Evolutionary conservation across 2,797 vertebrate genomes (phyloP).

Genomic region (Scolopax rusticola): DNA sequence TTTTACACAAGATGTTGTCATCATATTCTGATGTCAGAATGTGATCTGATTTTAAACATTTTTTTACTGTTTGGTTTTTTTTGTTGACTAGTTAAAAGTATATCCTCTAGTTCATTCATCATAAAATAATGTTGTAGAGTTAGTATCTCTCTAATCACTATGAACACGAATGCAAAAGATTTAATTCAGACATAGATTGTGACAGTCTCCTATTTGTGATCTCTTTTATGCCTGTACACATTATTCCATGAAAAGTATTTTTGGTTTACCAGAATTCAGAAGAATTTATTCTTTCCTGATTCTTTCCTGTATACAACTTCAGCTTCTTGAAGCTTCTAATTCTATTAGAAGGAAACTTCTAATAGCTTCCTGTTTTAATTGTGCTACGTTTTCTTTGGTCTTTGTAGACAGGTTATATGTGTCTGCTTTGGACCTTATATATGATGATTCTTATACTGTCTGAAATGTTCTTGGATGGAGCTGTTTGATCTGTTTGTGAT

Average conservation of each 20-base stretch:
- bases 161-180: neutral
- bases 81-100: neutral
- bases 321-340: neutral
- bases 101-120: neutral
- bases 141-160: neutral
- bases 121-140: neutral
- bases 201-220: neutral
- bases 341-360: neutral
- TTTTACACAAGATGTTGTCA: neutral
- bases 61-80: neutral
- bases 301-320: neutral
- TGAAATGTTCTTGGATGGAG: neutral
- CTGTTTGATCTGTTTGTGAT: neutral
- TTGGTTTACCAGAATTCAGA: neutral
- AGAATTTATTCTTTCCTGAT: neutral
- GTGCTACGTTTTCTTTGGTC: neutral
- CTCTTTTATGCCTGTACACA: neutral
- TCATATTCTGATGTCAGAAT: neutral
- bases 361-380: neutral
- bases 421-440: neutral
- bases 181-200: neutral
- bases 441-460: neutral
- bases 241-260: neutral
- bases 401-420: neutral
- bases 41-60: fast-evolving